Percentiles rank a stretch among this genome's conserved stretches.
phyloP scores from a whole-genome alignment of 2,888 invertebrate species.

The Alloplasta piceator region DNA sequence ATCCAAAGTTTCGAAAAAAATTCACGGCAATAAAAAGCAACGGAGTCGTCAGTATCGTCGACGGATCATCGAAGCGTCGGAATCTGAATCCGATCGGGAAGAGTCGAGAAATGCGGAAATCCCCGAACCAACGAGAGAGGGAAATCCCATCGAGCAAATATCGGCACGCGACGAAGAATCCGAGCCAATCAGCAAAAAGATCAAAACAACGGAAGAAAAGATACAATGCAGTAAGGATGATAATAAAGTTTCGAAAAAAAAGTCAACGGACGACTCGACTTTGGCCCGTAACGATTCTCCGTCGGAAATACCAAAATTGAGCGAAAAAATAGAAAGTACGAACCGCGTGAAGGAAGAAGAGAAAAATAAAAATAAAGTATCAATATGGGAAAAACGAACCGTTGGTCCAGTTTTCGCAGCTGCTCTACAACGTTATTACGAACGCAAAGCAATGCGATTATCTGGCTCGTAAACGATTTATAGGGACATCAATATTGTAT shows the following conservation, averaged over 20 bases:
- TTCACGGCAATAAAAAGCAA: slow-evolving; percentile 57
- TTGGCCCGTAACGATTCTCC: slow-evolving; percentile 20
- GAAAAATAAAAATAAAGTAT: slow-evolving; percentile 83
- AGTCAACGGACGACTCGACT: slow-evolving; percentile 9
- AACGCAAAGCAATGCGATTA: slow-evolving; percentile 87
- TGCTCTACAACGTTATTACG: slow-evolving; percentile 90
- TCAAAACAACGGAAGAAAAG: slow-evolving; percentile 8
- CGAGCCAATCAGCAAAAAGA: slow-evolving; percentile 23
- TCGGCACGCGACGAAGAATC: slow-evolving; percentile 4
- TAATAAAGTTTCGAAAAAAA: slow-evolving; percentile 52
- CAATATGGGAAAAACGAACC: slow-evolving; percentile 94
- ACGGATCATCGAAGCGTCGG: slow-evolving; percentile 62
- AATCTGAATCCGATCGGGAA: slow-evolving; percentile 69
- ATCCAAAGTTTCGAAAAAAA: slow-evolving; percentile 61
- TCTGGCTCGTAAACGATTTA: slow-evolving; percentile 61
- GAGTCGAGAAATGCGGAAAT: slow-evolving; percentile 42
- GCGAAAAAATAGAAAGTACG: slow-evolving; percentile 46
- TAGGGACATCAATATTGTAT: not conserved
- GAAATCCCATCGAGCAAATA: slow-evolving; percentile 51
- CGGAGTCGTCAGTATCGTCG: slow-evolving; percentile 66
- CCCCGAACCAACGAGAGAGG: slow-evolving; percentile 36
- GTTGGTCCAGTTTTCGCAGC: slow-evolving; percentile 90
- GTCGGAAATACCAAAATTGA: slow-evolving; percentile 37
- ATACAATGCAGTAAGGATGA: slow-evolving; percentile 31
- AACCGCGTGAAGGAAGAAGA: slow-evolving; percentile 49